Conservation (phyloP, 2,113 vertebrate species). For the Casuarius casuarius region DNA sequence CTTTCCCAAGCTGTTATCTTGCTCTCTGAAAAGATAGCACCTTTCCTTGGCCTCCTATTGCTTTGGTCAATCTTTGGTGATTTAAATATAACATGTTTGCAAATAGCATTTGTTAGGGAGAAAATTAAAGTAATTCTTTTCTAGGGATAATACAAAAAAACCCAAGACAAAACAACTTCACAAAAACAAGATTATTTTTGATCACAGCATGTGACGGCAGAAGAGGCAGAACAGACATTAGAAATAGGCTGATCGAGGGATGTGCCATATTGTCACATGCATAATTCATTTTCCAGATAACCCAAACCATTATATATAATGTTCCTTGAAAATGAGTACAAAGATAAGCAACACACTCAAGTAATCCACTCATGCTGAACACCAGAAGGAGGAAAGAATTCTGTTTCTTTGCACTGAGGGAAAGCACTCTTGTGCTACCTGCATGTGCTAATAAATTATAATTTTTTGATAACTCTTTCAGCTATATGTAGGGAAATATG, state of each 20-base stretch:
- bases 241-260: neutral
- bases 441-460: neutral
- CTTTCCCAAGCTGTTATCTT: neutral
- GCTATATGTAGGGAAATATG: neutral
- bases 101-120: neutral
- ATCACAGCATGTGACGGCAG: neutral
- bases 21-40: neutral
- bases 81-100: conserved; percentile 3
- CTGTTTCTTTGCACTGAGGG: neutral
- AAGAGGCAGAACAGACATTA: neutral
- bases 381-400: neutral
- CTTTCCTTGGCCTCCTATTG: neutral
- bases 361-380: neutral
- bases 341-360: conserved; percentile 7
- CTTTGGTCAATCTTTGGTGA: neutral
- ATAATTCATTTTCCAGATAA: conserved; percentile 52
- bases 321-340: neutral
- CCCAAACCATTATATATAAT: neutral
- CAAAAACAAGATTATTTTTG: conserved; percentile 19
- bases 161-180: neutral
- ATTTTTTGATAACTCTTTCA: neutral
- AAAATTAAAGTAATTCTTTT: neutral
- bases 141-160: neutral
- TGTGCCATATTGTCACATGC: conserved; percentile 1
- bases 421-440: neutral